Percentiles rank a stretch among this genome's conserved stretches.
phyloP scores from a whole-genome alignment of 2,113 vertebrate species.

The Bujurquina vittata region DNA sequence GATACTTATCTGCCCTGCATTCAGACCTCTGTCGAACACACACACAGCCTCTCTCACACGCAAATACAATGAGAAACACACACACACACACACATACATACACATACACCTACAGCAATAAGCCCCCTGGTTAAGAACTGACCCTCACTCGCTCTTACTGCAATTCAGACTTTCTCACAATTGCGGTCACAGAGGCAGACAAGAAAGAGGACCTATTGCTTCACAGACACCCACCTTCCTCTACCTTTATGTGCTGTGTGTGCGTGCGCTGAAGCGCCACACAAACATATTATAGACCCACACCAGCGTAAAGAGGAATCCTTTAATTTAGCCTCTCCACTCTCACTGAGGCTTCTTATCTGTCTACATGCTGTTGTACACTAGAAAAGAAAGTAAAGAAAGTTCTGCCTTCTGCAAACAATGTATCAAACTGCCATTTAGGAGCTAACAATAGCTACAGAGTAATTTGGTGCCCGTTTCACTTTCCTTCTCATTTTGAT shows the following conservation, averaged over 20 bases:
- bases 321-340: slow-evolving; percentile 14
- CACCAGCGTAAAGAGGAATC: slow-evolving; percentile 26
- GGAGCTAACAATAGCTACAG: neutral
- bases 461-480: neutral
- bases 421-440: neutral
- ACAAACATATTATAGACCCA: slow-evolving; percentile 1
- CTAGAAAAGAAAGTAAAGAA: neutral
- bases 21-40: slow-evolving; percentile 39
- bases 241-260: slow-evolving; percentile 27
- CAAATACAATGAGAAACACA: slow-evolving; percentile 23
- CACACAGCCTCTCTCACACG: neutral
- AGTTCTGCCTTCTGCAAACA: neutral
- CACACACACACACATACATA: neutral
- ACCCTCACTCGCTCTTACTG: slow-evolving; percentile 42
- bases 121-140: slow-evolving; percentile 44
- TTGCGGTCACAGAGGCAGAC: slow-evolving; percentile 76
- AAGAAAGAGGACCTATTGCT: slow-evolving; percentile 55
- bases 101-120: slow-evolving; percentile 45
- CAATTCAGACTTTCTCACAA: slow-evolving; percentile 72
- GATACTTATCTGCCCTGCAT: slow-evolving; percentile 79
- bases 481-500: neutral
- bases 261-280: neutral
- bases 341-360: slow-evolving; percentile 17
- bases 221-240: slow-evolving; percentile 65
- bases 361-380: slow-evolving; percentile 4